Conservation (phyloP, 2,888 invertebrate species). For the Panzeria rudis region DNA sequence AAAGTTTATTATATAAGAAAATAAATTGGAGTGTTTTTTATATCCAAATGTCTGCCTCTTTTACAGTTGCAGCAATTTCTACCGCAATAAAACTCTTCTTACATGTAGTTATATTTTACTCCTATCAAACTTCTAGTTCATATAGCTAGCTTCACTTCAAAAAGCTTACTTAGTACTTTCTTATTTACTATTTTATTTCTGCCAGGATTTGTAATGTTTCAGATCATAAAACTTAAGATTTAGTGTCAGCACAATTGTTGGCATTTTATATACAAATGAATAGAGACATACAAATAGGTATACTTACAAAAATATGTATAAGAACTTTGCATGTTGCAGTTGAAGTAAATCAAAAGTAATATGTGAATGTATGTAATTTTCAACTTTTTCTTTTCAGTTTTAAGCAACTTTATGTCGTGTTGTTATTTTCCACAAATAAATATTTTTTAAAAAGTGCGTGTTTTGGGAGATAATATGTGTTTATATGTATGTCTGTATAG, state of each 20-base stretch:
- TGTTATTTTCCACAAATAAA: constrained; percentile 18
- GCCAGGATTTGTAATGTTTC: constrained; percentile 70
- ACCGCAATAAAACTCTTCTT: constrained; percentile 11
- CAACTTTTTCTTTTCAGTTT: background rate
- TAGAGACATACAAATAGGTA: constrained; percentile 14
- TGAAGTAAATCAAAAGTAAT: constrained; percentile 19
- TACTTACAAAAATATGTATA: background rate
- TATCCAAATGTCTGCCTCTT: constrained; percentile 21
- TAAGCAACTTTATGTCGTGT: background rate
- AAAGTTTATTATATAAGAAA: constrained; percentile 53
- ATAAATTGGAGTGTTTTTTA: constrained; percentile 8
- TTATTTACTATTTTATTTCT: constrained; percentile 55
- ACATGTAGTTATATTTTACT: constrained; percentile 10
- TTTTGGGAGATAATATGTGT: background rate
- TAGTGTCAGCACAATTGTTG: constrained; percentile 70
- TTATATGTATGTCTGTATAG: background rate
- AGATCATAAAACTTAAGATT: constrained; percentile 72
- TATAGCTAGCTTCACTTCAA: constrained; percentile 30
- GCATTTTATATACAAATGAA: constrained; percentile 58
- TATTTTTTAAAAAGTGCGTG: constrained; percentile 39
- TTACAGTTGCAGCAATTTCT: constrained; percentile 26
- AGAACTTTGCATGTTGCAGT: background rate
- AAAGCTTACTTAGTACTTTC: constrained; percentile 49
- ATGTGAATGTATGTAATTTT: background rate
- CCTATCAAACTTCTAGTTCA: constrained; percentile 39